Evolutionary conservation across 2,888 invertebrate species (phyloP).

Genomic region (Labia minor): DNA sequence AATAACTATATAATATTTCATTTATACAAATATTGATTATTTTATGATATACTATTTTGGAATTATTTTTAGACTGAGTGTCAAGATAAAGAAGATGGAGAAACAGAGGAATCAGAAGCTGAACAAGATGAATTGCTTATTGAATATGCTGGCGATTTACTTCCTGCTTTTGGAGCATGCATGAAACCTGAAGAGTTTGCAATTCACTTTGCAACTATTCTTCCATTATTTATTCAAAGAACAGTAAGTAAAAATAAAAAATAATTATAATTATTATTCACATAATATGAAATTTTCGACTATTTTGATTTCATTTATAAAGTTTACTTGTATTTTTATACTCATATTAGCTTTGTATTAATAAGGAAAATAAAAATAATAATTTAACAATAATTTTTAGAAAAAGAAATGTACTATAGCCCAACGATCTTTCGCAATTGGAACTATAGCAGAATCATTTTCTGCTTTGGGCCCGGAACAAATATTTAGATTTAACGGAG

Average conservation of each 20-base stretch:
- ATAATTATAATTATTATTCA: too few species aligned
- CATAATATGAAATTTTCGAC: background rate
- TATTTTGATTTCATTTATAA: constrained; percentile 15
- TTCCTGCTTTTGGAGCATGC: constrained; percentile 56
- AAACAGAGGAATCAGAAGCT: constrained; percentile 49
- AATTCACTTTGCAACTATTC: constrained; percentile 52
- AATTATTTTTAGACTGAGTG: constrained; percentile 36
- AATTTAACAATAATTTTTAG: constrained; percentile 34
- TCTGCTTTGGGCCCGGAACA: constrained; percentile 44
- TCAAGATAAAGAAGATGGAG: constrained; percentile 36
- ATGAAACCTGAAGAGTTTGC: constrained; percentile 53
- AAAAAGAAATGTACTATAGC: constrained; percentile 52
- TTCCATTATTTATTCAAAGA: constrained; percentile 51
- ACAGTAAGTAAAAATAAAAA: too few species aligned
- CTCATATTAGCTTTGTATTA: background rate
- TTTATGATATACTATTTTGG: too few species aligned
- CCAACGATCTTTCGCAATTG: constrained; percentile 60
- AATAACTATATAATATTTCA: too few species aligned
- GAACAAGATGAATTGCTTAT: constrained; percentile 62
- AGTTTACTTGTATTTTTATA: background rate
- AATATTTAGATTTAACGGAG: constrained; percentile 43
- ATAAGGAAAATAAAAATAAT: too few species aligned
- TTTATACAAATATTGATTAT: too few species aligned
- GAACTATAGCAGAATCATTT: constrained; percentile 62
- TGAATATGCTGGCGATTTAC: constrained; percentile 63